Percentiles rank a stretch among this genome's conserved stretches.
phyloP scores from a whole-genome alignment of 2,797 vertebrate genomes.

The Paramormyrops hopkinsi region DNA sequence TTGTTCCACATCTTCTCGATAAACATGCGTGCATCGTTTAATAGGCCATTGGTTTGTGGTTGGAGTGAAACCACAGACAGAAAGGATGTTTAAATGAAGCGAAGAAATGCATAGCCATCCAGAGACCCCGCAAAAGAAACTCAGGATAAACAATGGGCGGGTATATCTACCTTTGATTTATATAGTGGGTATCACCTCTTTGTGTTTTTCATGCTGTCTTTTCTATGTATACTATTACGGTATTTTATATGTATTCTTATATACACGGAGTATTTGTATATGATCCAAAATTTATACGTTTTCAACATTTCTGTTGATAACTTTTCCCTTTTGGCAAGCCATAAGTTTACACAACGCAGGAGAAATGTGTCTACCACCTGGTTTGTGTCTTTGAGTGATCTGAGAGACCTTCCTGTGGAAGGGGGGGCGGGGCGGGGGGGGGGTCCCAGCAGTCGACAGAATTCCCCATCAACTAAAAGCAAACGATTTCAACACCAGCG shows the following conservation, averaged over 20 bases:
- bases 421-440: background rate
- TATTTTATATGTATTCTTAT: conserved; percentile 6
- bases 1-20: conserved; percentile 60
- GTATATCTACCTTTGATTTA: background rate
- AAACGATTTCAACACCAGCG: conserved; percentile 1
- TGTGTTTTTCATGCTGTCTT: background rate
- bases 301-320: conserved; percentile 12
- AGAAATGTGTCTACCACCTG: conserved; percentile 15
- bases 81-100: background rate
- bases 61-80: background rate
- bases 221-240: background rate
- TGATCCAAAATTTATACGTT: conserved; percentile 8
- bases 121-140: background rate
- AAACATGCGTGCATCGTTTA: conserved; percentile 58
- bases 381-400: conserved; percentile 17
- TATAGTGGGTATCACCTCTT: background rate
- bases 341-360: conserved; percentile 11
- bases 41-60: conserved; percentile 47
- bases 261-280: background rate
- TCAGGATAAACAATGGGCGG: background rate
- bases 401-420: conserved; percentile 4
- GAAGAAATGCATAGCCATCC: background rate
- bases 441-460: background rate
- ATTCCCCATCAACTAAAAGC: background rate
- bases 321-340: conserved; percentile 12